phyloP scores from a whole-genome alignment of 1,140 invertebrate genomes.

The Drosophila orena region DNA sequence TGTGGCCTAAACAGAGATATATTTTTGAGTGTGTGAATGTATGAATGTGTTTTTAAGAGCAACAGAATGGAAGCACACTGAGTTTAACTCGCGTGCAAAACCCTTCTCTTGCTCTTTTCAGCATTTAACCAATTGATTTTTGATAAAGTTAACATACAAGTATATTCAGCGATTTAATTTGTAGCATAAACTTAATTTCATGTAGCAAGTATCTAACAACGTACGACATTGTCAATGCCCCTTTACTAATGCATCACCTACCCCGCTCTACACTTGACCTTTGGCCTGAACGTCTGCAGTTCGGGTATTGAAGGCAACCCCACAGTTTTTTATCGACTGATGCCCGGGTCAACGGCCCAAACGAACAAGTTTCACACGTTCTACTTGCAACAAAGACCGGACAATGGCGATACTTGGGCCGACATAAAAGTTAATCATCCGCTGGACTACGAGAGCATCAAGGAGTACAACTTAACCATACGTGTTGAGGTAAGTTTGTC shows the following conservation, averaged over 20 bases:
- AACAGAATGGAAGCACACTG: conserved; percentile 1
- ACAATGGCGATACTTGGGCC: conserved; percentile 96
- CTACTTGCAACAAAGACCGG: conserved; percentile 96
- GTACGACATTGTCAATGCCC: background rate
- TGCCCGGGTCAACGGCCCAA: conserved; percentile 97
- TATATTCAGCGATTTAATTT: conserved; percentile 30
- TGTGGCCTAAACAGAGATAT: conserved; percentile 24
- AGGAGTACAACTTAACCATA: conserved; percentile 98
- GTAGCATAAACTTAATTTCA: conserved; percentile 60
- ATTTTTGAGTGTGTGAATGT: conserved; percentile 23
- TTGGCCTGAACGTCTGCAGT: conserved; percentile 86
- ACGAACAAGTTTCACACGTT: conserved; percentile 98
- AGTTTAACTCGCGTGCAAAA: background rate
- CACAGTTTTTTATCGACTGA: conserved; percentile 96
- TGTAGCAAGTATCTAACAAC: conserved; percentile 45
- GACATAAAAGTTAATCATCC: conserved; percentile 98
- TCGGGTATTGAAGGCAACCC: conserved; percentile 98
- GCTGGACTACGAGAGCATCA: conserved; percentile 96
- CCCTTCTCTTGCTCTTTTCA: conserved; percentile 28
- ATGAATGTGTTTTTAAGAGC: conserved; percentile 26
- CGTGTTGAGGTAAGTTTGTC: conserved; percentile 93
- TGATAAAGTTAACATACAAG: conserved; percentile 30
- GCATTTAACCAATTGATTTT: conserved; percentile 55
- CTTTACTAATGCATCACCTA: conserved; percentile 45
- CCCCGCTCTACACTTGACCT: background rate